Evolutionary conservation across 2,797 vertebrate genomes (phyloP), one percentile per base, ranked within the genome.

Genomic region (Pyrocephalus nanus): DNA sequence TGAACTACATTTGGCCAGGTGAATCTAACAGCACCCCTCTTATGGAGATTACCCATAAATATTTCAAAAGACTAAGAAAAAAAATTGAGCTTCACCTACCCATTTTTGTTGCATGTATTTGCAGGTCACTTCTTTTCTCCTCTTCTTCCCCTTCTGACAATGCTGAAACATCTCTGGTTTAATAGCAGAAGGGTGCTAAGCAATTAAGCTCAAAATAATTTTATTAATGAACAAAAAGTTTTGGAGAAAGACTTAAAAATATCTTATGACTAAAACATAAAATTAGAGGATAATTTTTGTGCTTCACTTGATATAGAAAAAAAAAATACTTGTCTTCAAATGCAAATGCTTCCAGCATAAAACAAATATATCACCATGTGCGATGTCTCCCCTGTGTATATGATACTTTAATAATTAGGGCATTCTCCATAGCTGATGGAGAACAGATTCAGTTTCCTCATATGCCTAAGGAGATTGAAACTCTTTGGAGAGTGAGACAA

Each of bases 331-430:
- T 61, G 22, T 53, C 48, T 88, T 83, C 17, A 72, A 85, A 67
- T 20, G 38, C 1, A 62, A 81, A 57, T 64, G 47, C 30, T 80
- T 83, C 53, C 27, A 77, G 9, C 18, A 29, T 34, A 65, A 88
- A 93, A 58, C 21, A 80, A 64, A 38, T 64, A n/a, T 1, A 53
- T 9, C 18, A 60, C 9, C 29, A 72, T 0, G 0, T 47, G 69
- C 86, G 38, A 65, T 26, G 21, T 43, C 21, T 91, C 54, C 76
- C 78, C 21, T 18, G 42, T 19, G 22, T 54, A 65, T 54, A 67
- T 4, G 22, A 42, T 17, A 69, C 34, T 25, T 40, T 22, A 62
- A 53, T 62, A 88, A 83, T 53, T 64, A 91, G 89, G 47, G 26
- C 70, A 83, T 71, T 69, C 9, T 74, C 50, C 23, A 36, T 4